Base-by-base conservation (phyloP, 37 sponge, comb jelly and placozoan species). In the Halichondria panicea region DNA sequence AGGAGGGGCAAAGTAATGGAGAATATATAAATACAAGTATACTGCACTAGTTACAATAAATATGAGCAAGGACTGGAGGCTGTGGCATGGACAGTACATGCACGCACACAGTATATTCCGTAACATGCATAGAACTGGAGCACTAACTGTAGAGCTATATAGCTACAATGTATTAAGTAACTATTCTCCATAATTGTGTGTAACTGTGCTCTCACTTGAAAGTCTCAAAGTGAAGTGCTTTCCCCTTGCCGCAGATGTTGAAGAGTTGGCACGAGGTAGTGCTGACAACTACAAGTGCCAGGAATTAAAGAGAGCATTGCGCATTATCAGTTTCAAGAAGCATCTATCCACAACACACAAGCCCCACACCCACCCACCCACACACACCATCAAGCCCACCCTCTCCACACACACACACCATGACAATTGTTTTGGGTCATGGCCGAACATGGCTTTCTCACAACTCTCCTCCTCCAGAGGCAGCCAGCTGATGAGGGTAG, bases 381-480 rank as follows among this genome's bases (percentile, higher is more conserved):
- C 15, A 66, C 50, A 69, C n/a, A 27, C 62, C 41, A 21, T n/a
- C 33, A 66, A 66, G 12, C 42, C 19, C 52, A 18, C 11, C 15
- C 13, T 18, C 52, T 48, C n/a, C 11, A 15, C 52, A 48, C 52
- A 18, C 11, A 15, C 50, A 48, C 50, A 95, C 91, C 83, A 95
- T 76, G n/a, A 95, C 96, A 40, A 92, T 91, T 1, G 92, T 88
- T 45, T 54, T 0, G 86, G 89, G 48, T 91, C 79, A 24, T 76
- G 83, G 18, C 96, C 96, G 53, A 64, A 80, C 76, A 95, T 70
- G 24, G 65, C 53, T 44, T 62, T 81, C 37, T 48, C 45, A 53
- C 74, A 78, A 59, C 68, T 32, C 7, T 88, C 84, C 35, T 95
- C 89, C 38, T 91, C 83, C 34, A 67, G 34, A 24, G 40, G 46